Conservation (phyloP, 2,797 vertebrate species). For the Oceanodroma leucorhoa region DNA sequence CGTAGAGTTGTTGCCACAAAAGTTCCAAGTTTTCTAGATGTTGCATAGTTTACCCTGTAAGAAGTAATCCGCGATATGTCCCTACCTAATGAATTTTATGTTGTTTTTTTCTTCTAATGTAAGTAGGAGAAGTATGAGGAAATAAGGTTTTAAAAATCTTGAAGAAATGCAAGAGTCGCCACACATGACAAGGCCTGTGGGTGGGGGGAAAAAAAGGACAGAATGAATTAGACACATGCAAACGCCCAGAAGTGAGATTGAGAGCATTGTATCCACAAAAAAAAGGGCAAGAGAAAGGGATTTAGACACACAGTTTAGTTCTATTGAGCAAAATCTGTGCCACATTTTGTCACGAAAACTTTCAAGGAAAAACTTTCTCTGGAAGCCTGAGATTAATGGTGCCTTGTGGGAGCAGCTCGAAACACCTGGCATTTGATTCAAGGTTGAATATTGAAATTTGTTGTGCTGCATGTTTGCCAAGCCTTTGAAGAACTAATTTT, state of each 20-base stretch:
- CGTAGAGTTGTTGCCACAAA: background rate
- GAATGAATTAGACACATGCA: fast-evolving
- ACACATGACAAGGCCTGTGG: fast-evolving
- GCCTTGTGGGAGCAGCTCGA: too few species aligned
- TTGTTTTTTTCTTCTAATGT: background rate
- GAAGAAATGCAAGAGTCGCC: background rate
- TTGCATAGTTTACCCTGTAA: fast-evolving
- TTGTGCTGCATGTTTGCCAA: too few species aligned
- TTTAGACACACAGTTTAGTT: background rate
- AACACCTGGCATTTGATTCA: too few species aligned
- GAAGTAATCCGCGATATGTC: background rate
- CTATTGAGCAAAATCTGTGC: background rate
- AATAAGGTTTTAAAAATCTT: background rate
- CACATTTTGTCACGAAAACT: background rate
- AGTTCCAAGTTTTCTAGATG: background rate
- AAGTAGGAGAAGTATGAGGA: background rate
- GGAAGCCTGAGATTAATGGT: background rate
- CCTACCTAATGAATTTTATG: background rate
- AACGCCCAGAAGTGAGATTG: background rate
- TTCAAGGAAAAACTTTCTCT: background rate
- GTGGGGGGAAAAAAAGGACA: background rate
- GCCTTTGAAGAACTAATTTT: too few species aligned
- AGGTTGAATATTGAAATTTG: too few species aligned
- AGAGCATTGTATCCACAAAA: background rate
- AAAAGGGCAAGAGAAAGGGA: background rate